Percentiles rank a stretch among this genome's conserved stretches.
Evolutionary conservation across 2,797 vertebrate genomes (phyloP).

Genomic region (Siniperca scherzeri): DNA sequence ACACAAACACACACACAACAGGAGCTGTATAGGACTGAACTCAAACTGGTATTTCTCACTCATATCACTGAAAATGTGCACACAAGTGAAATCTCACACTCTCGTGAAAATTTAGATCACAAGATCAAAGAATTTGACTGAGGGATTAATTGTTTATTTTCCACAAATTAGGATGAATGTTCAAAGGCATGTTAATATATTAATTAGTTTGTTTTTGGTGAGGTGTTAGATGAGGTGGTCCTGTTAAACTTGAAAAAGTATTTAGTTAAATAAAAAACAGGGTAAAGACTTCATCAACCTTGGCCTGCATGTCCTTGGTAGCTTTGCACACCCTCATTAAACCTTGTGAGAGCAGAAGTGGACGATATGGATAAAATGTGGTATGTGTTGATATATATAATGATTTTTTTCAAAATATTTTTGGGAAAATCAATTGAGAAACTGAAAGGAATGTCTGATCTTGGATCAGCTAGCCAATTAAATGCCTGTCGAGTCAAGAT

Average conservation of each 20-base stretch:
- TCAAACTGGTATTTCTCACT: conserved; percentile 5
- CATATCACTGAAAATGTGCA: conserved; percentile 4
- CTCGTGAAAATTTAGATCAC: neutral
- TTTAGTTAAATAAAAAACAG: neutral
- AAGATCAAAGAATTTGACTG: conserved; percentile 11
- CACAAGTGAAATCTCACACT: conserved; percentile 4
- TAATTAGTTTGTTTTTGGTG: neutral
- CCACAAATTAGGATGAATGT: conserved; percentile 5
- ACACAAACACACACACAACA: conserved; percentile 57
- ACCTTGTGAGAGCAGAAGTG: neutral
- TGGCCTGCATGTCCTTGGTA: neutral
- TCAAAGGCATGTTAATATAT: conserved; percentile 23
- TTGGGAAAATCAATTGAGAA: neutral
- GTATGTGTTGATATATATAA: neutral
- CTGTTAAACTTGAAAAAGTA: neutral
- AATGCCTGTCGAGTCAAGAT: neutral
- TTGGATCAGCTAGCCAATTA: neutral
- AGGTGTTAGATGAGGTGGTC: neutral
- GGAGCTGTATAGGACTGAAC: neutral
- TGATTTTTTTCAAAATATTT: neutral
- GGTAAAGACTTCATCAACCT: neutral
- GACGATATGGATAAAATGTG: no score
- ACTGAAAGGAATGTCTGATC: neutral
- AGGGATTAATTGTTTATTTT: conserved; percentile 10
- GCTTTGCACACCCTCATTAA: neutral